Base-by-base conservation (phyloP, 2,113 vertebrate species). In the Carassius carassius region DNA sequence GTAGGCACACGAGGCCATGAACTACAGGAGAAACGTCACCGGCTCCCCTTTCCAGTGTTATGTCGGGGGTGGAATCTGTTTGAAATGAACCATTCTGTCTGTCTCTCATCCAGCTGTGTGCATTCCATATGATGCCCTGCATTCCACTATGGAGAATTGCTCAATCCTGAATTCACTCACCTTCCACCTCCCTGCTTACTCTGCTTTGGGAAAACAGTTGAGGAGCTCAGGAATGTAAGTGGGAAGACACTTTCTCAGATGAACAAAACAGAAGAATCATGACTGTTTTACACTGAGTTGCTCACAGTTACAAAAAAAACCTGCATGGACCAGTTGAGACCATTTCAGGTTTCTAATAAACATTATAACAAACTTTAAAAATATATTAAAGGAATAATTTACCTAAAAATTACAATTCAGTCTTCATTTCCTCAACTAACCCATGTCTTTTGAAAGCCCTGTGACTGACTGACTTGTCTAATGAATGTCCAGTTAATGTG, bases 101-200 rank as follows among this genome's bases (percentile, higher is more conserved):
- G 91, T 92, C 87, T 90, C 73, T 81, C 80, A 35, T 92, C 91
- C 92, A 93, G 89, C 92, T 91, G 91, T 90, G 91, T 86, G 86
- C 91, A 91, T 93, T 93, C 93, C 85, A 91, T 88, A 89, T 76
- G 89, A 91, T 86, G 88, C 94, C 94, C 93, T 83, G 47, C 90
- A 92, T 95, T 95, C 94, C 94, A 91, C 83, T 86, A 86, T 5
- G 73, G 56, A 79, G 89, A 90, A 93, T 95, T 95, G 93, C 93
- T 92, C 95, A 95, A 95, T 91, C 89, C 86, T 80, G 88, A 88
- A 82, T 86, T 87, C 91, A 91, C 87, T 87, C 82, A 85, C 84
- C 87, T 88, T 86, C 87, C 82, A 81, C 58, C 81, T 58, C 90
- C 85, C 79, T 78, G 78, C 85, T 91, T 90, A 86, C 88, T 85